Evolutionary conservation across 2,888 invertebrate genomes (phyloP), one percentile per base, ranked within the genome.

Genomic region (Acrobasis suavella): DNA sequence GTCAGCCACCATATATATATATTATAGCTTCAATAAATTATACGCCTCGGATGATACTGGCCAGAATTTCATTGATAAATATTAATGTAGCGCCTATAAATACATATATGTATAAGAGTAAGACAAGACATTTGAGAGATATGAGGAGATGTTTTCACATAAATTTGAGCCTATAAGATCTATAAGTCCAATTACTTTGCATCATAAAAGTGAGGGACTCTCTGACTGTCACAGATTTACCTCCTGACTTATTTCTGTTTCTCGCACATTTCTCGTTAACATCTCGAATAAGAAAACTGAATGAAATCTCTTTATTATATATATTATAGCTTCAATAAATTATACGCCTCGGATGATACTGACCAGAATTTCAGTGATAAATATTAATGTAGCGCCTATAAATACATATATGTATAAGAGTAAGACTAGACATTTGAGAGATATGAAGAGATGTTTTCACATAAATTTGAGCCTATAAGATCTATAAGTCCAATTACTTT

Each of bases 1-100:
- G 79, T 85, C 86, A 85, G 87, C 86, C 83, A 81, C 79, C 80
- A n/a, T n/a, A n/a, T n/a, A n/a, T n/a, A n/a, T n/a, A n/a, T n/a
- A n/a, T n/a, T 80, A 81, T 77, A 75, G 78, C 76, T 65, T 69
- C 76, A 71, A 82, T 81, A 84, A 82, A 82, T 82, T 79, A 82
- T 80, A 77, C 77, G 74, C 71, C 68, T 73, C 72, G 73, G 76
- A 80, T 78, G 78, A 80, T 78, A 74, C 77, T 74, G 75, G 76
- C 72, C 73, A 72, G 54, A 65, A 64, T 64, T 64, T 64, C 65
- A 62, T 52, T 59, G 64, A 64, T 65, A 77, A 75, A 73, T 73
- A 81, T 80, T 80, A 79, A 80, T 77, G 64, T 61, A 63, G 55
- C 49, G 64, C 54, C 63, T 67, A 69, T 69, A 69, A 70, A 66